Conservation (phyloP, 2,113 vertebrate genomes). For the Emydocephalus ijimae region DNA sequence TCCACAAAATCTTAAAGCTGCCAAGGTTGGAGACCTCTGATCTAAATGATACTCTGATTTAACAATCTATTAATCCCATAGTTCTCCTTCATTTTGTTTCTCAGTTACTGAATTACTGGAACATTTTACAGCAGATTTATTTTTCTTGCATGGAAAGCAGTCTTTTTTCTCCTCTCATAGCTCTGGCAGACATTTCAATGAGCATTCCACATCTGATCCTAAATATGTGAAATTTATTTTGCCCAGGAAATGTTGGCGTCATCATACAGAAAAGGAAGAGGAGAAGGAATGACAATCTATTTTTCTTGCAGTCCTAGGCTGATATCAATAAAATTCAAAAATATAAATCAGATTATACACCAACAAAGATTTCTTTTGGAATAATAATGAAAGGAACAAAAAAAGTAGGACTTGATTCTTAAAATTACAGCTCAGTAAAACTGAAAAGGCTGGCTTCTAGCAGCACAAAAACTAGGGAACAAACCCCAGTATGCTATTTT, state of each 20-base stretch:
- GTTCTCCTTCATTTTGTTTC: background rate
- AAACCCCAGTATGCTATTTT: background rate
- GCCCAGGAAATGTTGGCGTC: background rate
- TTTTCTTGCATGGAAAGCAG: background rate
- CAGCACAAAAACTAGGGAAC: background rate
- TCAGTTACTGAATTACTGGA: background rate
- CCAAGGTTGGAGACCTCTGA: background rate
- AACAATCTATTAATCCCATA: background rate
- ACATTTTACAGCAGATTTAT: background rate
- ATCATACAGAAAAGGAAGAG: background rate
- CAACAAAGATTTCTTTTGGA: background rate
- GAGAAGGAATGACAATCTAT: background rate
- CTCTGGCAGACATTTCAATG: background rate
- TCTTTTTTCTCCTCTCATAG: background rate
- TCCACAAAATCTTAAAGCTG: too few relatives aligned
- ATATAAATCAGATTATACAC: background rate
- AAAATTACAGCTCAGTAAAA: background rate
- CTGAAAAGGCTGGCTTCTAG: background rate
- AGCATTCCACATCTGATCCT: background rate
- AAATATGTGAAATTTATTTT: background rate
- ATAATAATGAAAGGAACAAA: background rate
- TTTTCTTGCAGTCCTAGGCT: background rate
- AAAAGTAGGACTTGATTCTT: background rate
- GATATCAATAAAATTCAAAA: background rate
- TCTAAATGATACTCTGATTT: background rate